Percentiles rank a stretch among this genome's conserved stretches.
Evolutionary conservation across 2,888 invertebrate species (phyloP).

Genomic region (Acanthosepion pharaonis): DNA sequence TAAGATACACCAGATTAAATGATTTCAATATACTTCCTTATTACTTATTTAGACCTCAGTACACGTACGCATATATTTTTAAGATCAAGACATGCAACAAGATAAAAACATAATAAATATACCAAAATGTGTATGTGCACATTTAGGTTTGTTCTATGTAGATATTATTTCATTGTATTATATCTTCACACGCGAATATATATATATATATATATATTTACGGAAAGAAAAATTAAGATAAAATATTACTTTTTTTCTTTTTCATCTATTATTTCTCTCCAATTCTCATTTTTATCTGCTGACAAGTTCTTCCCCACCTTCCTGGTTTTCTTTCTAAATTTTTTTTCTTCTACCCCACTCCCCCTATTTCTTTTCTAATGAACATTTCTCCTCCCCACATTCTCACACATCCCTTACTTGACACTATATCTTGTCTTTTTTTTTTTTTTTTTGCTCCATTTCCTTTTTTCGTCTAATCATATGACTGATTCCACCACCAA

Average conservation of each 20-base stretch:
- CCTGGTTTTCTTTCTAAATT: neutral
- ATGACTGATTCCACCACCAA: conserved; percentile 20
- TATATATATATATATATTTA: neutral
- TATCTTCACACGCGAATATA: neutral
- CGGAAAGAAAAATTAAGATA: conserved; percentile 33
- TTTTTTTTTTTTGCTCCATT: neutral
- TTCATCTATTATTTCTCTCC: neutral
- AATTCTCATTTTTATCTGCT: conserved; percentile 13
- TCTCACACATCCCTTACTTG: neutral
- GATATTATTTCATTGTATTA: neutral
- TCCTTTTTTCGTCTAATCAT: neutral
- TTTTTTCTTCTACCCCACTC: neutral
- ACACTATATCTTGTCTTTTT: neutral
- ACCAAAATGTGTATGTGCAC: neutral
- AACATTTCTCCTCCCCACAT: neutral
- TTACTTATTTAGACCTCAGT: no score
- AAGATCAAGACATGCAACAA: neutral
- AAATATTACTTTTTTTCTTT: neutral
- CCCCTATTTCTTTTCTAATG: neutral
- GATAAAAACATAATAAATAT: neutral
- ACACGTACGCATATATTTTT: no score
- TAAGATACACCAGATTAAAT: no score
- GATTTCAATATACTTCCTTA: no score
- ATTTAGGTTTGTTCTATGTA: neutral
- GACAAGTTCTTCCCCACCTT: neutral